Base-by-base conservation (phyloP, 2,888 invertebrate genomes). In the Ormyrus labotus region DNA sequence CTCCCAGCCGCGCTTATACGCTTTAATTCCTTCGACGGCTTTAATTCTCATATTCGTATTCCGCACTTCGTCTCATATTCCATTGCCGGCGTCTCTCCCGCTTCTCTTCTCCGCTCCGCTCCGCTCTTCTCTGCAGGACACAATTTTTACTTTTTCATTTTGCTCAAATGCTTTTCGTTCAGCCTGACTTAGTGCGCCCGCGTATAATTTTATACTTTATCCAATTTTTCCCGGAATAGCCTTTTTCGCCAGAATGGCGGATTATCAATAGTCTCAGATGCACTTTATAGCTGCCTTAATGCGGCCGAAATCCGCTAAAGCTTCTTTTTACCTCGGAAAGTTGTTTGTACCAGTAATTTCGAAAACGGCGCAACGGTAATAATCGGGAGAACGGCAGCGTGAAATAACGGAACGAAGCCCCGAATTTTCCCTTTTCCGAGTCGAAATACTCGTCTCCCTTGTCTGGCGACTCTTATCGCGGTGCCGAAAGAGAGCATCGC, bases 21-120 rank as follows among this genome's bases (percentile, higher is more conserved):
- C 89, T 89, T 90, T 90, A 90, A 89, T 90, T 90, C 90, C 90
- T 90, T 90, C 90, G 88, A 88, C 87, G 88, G 89, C 86, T 90
- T 90, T 89, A 89, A 90, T 90, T 90, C 90, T 89, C 90, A 88
- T 90, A 90, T 90, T 89, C 90, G 88, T 89, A 90, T 89, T 89
- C 88, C 86, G 85, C 86, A 83, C 85, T 83, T 84, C 81, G 83
- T 81, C 80, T 78, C 83, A 74, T 82, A 83, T 83, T 82, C 82
- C 83, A 78, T 69, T 71, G 70, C 82, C 57, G 19, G 4, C 58
- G 58, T 78, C 80, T 13, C 71, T 63, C 81, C 73, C 82, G 68
- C 81, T 8, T 45, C 78, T 61, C 53, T 47, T n/a, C 57, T 50
- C 34, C 77, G 6, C 19, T 53, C 34, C 77, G 6, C 19, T 53